Evolutionary conservation across 1,140 invertebrate species (phyloP).

Genomic region (Drosophila hydei): DNA sequence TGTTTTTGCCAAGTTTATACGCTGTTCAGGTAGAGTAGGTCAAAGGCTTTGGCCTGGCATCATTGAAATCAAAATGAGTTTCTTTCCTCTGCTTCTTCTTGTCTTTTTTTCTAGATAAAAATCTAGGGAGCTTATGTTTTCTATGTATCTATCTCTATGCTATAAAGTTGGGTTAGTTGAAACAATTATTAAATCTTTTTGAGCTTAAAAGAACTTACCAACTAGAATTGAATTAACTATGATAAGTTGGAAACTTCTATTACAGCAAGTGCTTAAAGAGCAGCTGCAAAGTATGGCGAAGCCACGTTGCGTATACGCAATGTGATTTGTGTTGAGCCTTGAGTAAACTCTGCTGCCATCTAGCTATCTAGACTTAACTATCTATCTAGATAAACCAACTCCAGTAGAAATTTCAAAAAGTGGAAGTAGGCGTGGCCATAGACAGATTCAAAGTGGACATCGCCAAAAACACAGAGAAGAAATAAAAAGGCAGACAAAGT

Average conservation of each 20-base stretch:
- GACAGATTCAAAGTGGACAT: not conserved
- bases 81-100: conserved; percentile 11
- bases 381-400: conserved; percentile 59
- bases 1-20: conserved; percentile 32
- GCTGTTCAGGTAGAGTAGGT: conserved; percentile 53
- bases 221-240: too few species aligned
- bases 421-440: not conserved
- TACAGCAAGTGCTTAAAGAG: too few species aligned
- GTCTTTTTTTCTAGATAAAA: conserved; percentile 6
- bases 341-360: too few species aligned
- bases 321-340: conserved; percentile 57
- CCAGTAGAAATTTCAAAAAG: not conserved
- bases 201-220: too few species aligned
- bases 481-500: conserved; percentile 60
- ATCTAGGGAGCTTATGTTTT: conserved; percentile 1
- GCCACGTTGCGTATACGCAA: conserved; percentile 67
- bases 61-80: conserved; percentile 63
- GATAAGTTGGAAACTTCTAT: too few species aligned
- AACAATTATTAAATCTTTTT: not conserved
- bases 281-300: not conserved
- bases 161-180: not conserved
- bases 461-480: conserved; percentile 11
- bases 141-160: not conserved
- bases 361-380: too few species aligned
- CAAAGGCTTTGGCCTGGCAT: conserved; percentile 58